phyloP scores from a whole-genome alignment of 2,888 invertebrate species.

The Drosophila testacea region DNA sequence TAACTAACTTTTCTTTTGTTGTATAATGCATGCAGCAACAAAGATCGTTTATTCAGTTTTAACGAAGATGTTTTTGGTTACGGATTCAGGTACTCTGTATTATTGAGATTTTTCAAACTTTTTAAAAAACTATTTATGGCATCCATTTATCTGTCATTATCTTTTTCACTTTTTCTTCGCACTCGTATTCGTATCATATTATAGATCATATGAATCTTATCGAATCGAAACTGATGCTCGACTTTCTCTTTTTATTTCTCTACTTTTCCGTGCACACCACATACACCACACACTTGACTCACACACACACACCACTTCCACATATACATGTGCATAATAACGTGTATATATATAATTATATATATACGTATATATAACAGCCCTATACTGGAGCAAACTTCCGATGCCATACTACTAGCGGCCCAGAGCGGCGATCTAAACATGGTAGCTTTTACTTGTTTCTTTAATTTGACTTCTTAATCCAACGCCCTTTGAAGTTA shows the following conservation, averaged over 20 bases:
- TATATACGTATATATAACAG: slow-evolving; percentile 83
- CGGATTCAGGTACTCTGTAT: slow-evolving; percentile 82
- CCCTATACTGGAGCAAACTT: slow-evolving; percentile 92
- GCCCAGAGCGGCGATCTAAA: slow-evolving; percentile 93
- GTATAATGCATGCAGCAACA: slow-evolving; percentile 91
- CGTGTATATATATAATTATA: background rate
- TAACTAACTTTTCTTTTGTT: slow-evolving; percentile 28
- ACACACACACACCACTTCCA: slow-evolving; percentile 32
- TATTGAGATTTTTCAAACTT: slow-evolving; percentile 5
- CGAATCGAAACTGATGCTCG: slow-evolving; percentile 64
- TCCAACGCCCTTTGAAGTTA: slow-evolving; percentile 13
- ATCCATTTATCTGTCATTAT: slow-evolving; percentile 13
- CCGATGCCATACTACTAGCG: slow-evolving; percentile 92
- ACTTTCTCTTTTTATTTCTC: slow-evolving; percentile 55
- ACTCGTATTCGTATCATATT: slow-evolving; percentile 26
- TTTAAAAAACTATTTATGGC: slow-evolving; percentile 7
- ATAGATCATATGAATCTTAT: slow-evolving; percentile 19
- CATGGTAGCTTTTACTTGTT: slow-evolving; percentile 86
- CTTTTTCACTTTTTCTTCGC: slow-evolving; percentile 20
- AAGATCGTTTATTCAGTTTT: slow-evolving; percentile 92
- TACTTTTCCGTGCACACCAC: slow-evolving; percentile 41
- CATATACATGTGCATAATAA: slow-evolving; percentile 5
- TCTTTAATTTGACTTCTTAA: background rate
- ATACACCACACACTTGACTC: slow-evolving; percentile 46
- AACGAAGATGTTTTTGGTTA: slow-evolving; percentile 90